Base-by-base conservation (phyloP, 2,797 vertebrate genomes). In the Acrocephalus scirpaceus region DNA sequence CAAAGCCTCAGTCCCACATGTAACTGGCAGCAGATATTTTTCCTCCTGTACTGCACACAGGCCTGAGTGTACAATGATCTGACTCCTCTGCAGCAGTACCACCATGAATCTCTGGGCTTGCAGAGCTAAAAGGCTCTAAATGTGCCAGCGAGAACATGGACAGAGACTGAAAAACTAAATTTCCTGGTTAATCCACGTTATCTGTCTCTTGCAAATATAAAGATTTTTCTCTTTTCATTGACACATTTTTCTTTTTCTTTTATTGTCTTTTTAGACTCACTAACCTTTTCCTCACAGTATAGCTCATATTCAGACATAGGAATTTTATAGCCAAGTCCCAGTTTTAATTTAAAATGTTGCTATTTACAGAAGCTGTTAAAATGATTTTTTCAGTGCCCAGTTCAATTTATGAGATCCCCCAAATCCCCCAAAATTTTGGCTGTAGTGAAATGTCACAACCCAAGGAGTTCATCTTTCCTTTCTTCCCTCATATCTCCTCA, bases 331-430 rank as follows among this genome's bases (percentile, higher is more conserved):
- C 53, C 78, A 76, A 74, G 6, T 69, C 45, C 20, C 40, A 93
- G 65, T 86, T 91, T 86, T 81, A 56, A 10, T 71, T 85, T 72
- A 26, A 85, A 72, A 23, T 16, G 16, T 74, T 85, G 21, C 23
- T 82, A 42, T 91, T 93, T 92, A 62, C 32, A 89, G 47, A 83
- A 80, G 71, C n/a, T 83, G n/a, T 85, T 81, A 60, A 70, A 89
- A 83, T 38, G 0, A 26, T 69, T 70, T 73, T 82, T 83, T 61
- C 67, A 42, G 29, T 51, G 13, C 20, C 45, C 21, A 92, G 57
- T 62, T 95, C 85, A 73, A 38, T 85, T 88, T 77, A 86, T 2
- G 13, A 65, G 13, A 85, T 64, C 57, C 42, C 36, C 80, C 36
- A 85, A 80, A 81, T 64, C 17, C 16, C 34, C 22, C 40, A 67